These are phyloP conservation scores for Netelia fuscicornis DNA, from an alignment of 2,888 invertebrate genomes.

Conservation along the genomic window DNA sequence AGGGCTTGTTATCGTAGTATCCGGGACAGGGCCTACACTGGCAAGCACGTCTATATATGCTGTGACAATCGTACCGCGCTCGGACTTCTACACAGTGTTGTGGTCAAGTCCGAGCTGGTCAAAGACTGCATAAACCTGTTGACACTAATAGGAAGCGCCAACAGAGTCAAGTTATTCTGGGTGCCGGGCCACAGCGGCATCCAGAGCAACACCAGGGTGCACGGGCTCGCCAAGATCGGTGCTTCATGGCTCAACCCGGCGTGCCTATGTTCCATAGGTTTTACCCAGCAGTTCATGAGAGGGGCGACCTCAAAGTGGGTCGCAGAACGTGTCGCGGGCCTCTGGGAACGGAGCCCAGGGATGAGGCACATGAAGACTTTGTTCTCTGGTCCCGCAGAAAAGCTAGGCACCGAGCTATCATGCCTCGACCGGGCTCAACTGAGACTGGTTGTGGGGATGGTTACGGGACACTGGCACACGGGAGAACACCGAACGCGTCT, in stretches of 20 bases:
- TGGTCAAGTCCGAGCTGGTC: constrained; percentile 6
- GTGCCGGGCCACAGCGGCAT: constrained; percentile 37
- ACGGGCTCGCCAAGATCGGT: constrained; percentile 16
- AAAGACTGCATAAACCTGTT: not conserved
- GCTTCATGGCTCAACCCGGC: not conserved
- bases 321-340: constrained; percentile 1
- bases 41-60: constrained; percentile 53
- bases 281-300: constrained; percentile 2
- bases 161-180: constrained; percentile 34
- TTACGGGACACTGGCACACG: constrained; percentile 44
- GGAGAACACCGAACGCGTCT: constrained; percentile 6
- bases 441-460: constrained; percentile 17
- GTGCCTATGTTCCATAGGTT: not conserved
- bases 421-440: constrained; percentile 16
- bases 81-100: not conserved
- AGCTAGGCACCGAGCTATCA: constrained; percentile 21
- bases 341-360: not conserved
- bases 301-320: not conserved
- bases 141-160: not conserved
- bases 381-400: constrained; percentile 21
- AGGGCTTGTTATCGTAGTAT: too few relatives aligned
- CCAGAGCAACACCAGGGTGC: constrained; percentile 4
- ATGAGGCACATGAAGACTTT: constrained; percentile 37
- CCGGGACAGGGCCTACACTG: constrained; percentile 18
- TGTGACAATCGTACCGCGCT: constrained; percentile 44